Conservation (phyloP, 2,888 invertebrate species). For the Morpho helenor region DNA sequence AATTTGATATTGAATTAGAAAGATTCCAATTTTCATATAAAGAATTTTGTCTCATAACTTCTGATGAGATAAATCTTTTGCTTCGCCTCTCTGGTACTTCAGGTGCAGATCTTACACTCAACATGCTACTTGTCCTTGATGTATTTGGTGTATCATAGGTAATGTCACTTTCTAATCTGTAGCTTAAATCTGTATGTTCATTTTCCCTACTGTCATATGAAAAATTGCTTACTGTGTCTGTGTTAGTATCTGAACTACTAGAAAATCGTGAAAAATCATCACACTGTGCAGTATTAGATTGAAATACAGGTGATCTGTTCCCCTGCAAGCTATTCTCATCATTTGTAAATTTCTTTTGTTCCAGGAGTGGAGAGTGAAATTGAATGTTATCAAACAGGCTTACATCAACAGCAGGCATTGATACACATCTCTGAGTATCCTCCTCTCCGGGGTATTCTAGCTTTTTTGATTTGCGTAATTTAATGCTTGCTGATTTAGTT, state of each 20-base stretch:
- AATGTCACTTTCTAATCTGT: conserved; percentile 39
- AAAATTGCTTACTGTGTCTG: conserved; percentile 56
- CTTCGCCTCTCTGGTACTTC: conserved; percentile 55
- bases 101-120: conserved; percentile 47
- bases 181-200: conserved; percentile 37
- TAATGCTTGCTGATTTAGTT: conserved; percentile 78
- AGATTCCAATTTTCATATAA: conserved; percentile 66
- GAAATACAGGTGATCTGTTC: conserved; percentile 39
- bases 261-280: conserved; percentile 64
- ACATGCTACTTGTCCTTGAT: conserved; percentile 54
- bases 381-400: conserved; percentile 82
- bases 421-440: conserved; percentile 68
- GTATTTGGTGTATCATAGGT: conserved; percentile 64
- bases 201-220: conserved; percentile 55
- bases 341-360: conserved; percentile 55
- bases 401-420: conserved; percentile 77
- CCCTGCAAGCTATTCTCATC: conserved; percentile 31
- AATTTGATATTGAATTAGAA: conserved; percentile 36
- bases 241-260: conserved; percentile 57
- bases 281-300: conserved; percentile 49
- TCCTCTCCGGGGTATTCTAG: conserved; percentile 36
- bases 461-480: conserved; percentile 54
- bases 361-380: conserved; percentile 80
- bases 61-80: conserved; percentile 43
- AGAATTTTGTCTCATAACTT: conserved; percentile 57